Base-by-base conservation (phyloP, 2,797 vertebrate genomes). In the Acropternis orthonyx region DNA sequence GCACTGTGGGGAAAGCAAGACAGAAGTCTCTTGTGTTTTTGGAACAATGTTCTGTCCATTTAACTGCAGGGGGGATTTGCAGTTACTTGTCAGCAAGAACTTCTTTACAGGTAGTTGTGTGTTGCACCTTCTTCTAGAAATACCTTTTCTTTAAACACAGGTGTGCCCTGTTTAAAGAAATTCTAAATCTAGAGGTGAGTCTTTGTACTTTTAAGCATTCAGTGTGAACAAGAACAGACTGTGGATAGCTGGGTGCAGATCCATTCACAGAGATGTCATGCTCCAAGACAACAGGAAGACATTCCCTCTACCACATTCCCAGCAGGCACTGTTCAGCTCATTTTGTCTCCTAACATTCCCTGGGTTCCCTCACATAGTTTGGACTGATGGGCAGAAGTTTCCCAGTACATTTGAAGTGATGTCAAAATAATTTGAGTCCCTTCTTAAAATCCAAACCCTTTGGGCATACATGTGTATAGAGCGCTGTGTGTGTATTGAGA, bases 241-340 rank as follows among this genome's bases (percentile, higher is more conserved):
- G 3, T 5, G 46, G 52, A 5, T 12, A 24, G 48, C 58, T 30
- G 62, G 2, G 2, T 16, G 41, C 34, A 14, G 46, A 36, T 39
- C 54, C 24, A 2, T 24, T 69, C 27, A 15, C 16, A 26, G 39
- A 5, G 12, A 2, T 0, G 1, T 23, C 30, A 0, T 39, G 5
- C 39, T 58, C 30, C 28, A 52, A 37, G 49, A 14, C 3, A 7
- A 16, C 62, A 41, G 67, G 37, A 79, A 32, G 28, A 27, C 22
- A 2, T 61, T 75, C 39, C 22, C 8, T 75, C 41, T 71, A 5
- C 48, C 49, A 72, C 34, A 21, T 27, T 83, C 9, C 46, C 46
- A 73, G 32, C 16, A 75, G 34, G 10, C 55, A 24, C 3, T 63
- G 19, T 48, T 37, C 24, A 16, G 49, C 52, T 83, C 2, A 0